These are phyloP conservation scores for Tetragnatha montana DNA, from an alignment of 2,888 invertebrate species.

Conservation along the genomic window DNA sequence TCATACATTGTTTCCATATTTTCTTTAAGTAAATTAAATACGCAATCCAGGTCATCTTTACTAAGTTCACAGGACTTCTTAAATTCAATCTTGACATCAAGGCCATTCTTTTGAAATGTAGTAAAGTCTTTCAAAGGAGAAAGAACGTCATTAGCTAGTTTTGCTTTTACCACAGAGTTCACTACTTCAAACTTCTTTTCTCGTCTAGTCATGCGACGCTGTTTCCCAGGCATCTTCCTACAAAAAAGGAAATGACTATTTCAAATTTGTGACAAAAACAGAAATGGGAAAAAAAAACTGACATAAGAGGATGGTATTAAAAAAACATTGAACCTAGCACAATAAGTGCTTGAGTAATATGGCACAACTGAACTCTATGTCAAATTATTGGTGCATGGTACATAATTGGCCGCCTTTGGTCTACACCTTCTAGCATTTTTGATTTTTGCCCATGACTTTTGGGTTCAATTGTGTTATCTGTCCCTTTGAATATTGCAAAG, in stretches of 20 bases:
- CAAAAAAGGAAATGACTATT: conserved; percentile 11
- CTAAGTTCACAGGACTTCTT: conserved; percentile 5
- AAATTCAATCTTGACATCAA: conserved; percentile 53
- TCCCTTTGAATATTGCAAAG: too few relatives aligned
- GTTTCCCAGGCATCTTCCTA: conserved; percentile 59
- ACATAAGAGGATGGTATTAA: too few relatives aligned
- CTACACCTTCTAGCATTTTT: too few relatives aligned
- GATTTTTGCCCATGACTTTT: too few relatives aligned
- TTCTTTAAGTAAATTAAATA: conserved; percentile 52
- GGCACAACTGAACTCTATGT: too few relatives aligned
- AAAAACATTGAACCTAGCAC: too few relatives aligned
- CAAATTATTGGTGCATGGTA: too few relatives aligned
- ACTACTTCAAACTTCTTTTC: conserved; percentile 51
- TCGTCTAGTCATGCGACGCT: conserved; percentile 43
- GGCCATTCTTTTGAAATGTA: conserved; percentile 35
- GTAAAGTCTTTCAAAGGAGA: conserved; percentile 23
- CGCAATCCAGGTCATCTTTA: conserved; percentile 4
- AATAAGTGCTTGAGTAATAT: too few relatives aligned
- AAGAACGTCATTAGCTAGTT: conserved; percentile 29
- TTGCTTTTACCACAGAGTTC: conserved; percentile 33
- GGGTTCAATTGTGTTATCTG: too few relatives aligned
- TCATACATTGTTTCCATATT: conserved; percentile 74
- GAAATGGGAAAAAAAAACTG: too few relatives aligned
- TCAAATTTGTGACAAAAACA: neutral
- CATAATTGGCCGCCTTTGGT: too few relatives aligned